These are phyloP conservation scores for Spinus pinus DNA, from an alignment of 2,797 vertebrate genomes.

Conservation along the genomic window DNA sequence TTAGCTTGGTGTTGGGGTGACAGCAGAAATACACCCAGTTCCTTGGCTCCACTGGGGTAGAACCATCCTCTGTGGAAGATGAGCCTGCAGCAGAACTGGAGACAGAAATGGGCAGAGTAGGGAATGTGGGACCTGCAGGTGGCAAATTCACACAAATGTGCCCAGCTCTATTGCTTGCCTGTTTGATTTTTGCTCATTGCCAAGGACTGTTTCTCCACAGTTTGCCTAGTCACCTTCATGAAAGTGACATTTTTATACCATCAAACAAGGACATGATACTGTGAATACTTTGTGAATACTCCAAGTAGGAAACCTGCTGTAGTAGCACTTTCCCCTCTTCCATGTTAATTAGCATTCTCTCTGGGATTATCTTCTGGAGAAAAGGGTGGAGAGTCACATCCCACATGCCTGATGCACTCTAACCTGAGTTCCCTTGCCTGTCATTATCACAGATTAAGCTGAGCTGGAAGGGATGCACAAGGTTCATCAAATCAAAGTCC, in stretches of 20 bases:
- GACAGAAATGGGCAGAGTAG: neutral
- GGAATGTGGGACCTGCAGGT: neutral
- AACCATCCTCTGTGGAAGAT: rapidly evolving
- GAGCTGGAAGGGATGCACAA: neutral
- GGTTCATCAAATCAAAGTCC: neutral
- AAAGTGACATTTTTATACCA: neutral
- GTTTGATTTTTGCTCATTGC: neutral
- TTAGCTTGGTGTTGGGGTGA: neutral
- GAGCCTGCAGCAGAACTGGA: neutral
- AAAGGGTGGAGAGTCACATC: neutral
- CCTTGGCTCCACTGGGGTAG: neutral
- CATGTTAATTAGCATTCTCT: neutral
- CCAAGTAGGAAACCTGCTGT: neutral
- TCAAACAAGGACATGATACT: neutral
- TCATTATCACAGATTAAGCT: neutral
- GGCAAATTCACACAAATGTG: neutral
- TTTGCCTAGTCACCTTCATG: neutral
- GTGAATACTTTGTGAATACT: neutral
- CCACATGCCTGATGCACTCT: neutral
- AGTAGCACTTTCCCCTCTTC: neutral
- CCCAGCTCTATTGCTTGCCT: neutral
- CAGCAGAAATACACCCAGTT: neutral
- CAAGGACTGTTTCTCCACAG: neutral
- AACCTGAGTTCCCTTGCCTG: neutral
- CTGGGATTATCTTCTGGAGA: neutral